Base-by-base conservation (phyloP, 2,113 vertebrate genomes). In the Sphaerodactylus townsendi region DNA sequence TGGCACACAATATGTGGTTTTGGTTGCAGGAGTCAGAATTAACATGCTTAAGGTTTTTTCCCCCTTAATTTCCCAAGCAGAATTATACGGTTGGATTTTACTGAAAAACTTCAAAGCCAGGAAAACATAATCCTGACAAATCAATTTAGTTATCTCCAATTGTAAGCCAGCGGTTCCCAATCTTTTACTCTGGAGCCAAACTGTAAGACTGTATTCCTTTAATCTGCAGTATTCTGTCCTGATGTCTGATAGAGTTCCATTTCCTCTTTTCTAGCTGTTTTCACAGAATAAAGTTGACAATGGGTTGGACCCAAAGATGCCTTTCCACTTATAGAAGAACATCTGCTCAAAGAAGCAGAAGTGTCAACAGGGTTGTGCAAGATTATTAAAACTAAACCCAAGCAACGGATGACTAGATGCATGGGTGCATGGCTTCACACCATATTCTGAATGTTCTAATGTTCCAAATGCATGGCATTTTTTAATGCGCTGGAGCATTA, bases 41-140 rank as follows among this genome's bases (percentile, higher is more conserved):
- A 85, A 53, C 46, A 28, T 10, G 7, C 30, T 64, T 1, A 46
- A 5, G n/a, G 41, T n/a, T 46, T 72, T 73, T 46, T 46, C 28
- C 19, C 2, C 15, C 30, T 80, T 28, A 84, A 80, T 33, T 48
- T 35, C 53, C 53, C 39, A 78, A 68, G 48, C 13, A 62, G 79
- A 28, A 71, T 64, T 48, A 48, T 77, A 50, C 37, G 85, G 50
- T 64, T n/a, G 78, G 70, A 37, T 62, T 85, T 85, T 71, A 44
- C 46, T 66, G 59, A 53, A 74, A n/a, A 71, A 77, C 73, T 72
- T 50, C 74, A 82, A 71, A 77, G 53, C 19, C 25, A 9, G n/a
- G 41, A 37, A 41, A 77, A 77, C 19, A 46, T 82, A 37, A 77
- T 70, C 68, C 21, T 30, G 33, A 69, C 21, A 44, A 72, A 56